Conservation (phyloP, 2,888 invertebrate genomes). For the Octonoba sinensis region DNA sequence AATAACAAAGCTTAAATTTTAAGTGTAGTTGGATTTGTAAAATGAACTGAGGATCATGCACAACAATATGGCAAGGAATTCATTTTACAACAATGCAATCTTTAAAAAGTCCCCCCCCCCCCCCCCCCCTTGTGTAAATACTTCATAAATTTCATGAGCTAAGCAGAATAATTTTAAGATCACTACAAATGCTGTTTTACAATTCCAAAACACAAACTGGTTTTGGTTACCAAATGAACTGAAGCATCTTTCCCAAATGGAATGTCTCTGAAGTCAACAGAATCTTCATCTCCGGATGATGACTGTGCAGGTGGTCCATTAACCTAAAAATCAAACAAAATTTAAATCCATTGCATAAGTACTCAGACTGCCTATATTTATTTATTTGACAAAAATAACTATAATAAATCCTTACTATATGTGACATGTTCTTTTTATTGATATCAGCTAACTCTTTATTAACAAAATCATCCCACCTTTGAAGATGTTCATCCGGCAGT, state of each 20-base stretch:
- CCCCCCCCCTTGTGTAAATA: too few species aligned
- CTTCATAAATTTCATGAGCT: too few species aligned
- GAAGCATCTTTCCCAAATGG: constrained; percentile 74
- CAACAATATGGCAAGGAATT: too few species aligned
- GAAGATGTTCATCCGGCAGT: constrained; percentile 70
- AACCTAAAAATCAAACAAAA: constrained; percentile 67
- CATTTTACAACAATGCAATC: too few species aligned
- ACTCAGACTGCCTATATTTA: neutral
- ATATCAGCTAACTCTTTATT: constrained; percentile 71
- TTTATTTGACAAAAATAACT: neutral
- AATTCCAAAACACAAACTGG: too few species aligned
- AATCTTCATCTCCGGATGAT: constrained; percentile 74
- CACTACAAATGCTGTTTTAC: too few species aligned
- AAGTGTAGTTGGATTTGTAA: too few species aligned
- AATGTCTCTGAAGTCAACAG: constrained; percentile 74
- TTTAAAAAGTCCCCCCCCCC: too few species aligned
- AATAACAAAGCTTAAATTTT: too few species aligned
- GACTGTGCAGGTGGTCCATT: constrained; percentile 71
- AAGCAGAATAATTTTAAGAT: too few species aligned
- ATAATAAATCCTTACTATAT: constrained; percentile 70
- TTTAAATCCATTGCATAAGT: neutral
- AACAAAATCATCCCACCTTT: constrained; percentile 73
- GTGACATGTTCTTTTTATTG: constrained; percentile 72
- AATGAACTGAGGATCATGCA: too few species aligned
- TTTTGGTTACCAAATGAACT: constrained; percentile 73